Evolutionary conservation across 2,888 invertebrate genomes (phyloP).

Genomic region (Magallana nippona): DNA sequence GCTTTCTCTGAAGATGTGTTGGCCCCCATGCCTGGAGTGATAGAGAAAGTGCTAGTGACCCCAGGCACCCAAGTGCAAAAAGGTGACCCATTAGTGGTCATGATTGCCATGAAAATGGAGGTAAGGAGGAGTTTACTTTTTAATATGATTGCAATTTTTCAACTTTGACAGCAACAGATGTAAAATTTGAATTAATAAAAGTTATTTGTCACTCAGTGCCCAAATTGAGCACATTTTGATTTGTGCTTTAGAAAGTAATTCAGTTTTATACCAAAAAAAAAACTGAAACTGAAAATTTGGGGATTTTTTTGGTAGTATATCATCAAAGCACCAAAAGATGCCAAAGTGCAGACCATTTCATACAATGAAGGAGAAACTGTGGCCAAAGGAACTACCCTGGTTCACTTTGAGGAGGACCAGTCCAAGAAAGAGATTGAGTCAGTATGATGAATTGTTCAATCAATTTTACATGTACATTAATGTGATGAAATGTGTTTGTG

Average conservation of each 20-base stretch:
- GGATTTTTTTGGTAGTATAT: slow-evolving; percentile 84
- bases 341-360: slow-evolving; percentile 86
- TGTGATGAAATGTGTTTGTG: too few relatives aligned
- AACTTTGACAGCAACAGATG: too few relatives aligned
- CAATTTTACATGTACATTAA: too few relatives aligned
- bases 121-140: slow-evolving; percentile 76
- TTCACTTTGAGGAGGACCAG: slow-evolving; percentile 71
- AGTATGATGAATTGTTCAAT: not conserved
- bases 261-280: too few relatives aligned
- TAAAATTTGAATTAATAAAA: too few relatives aligned
- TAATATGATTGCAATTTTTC: too few relatives aligned
- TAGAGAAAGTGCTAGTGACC: slow-evolving; percentile 93
- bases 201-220: too few relatives aligned
- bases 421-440: not conserved
- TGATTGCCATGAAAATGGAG: slow-evolving; percentile 99
- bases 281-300: too few relatives aligned
- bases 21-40: slow-evolving; percentile 97
- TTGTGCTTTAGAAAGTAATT: too few relatives aligned
- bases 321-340: slow-evolving; percentile 90
- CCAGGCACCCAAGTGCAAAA: slow-evolving; percentile 90
- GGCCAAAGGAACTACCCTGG: slow-evolving; percentile 83
- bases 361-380: slow-evolving; percentile 91
- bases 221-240: too few relatives aligned
- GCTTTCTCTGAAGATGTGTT: slow-evolving; percentile 82
- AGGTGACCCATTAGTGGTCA: slow-evolving; percentile 94